Base-by-base conservation (phyloP, 2,888 invertebrate genomes). In the Zele albiditarsus region DNA sequence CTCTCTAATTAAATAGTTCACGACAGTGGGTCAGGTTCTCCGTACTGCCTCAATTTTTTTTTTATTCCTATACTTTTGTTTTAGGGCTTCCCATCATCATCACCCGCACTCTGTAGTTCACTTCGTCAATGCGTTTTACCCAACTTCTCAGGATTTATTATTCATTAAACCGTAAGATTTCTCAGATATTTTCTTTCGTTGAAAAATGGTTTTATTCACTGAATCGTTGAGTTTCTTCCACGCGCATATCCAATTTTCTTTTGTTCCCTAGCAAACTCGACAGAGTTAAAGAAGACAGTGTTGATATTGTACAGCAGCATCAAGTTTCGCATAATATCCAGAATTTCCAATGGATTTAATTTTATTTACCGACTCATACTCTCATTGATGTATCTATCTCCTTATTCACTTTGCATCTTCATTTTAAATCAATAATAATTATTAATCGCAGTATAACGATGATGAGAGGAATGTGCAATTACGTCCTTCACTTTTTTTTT, bases 1-100 rank as follows among this genome's bases (percentile, higher is more conserved):
- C 79, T 67, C 79, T 76, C 78, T 83, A 83, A 83, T 83, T 83
- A 80, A 83, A 83, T 82, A 77, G 80, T 74, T 69, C 80, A 80
- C 80, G 82, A 79, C 78, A 73, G 70, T 77, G 73, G 77, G 53
- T 20, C 71, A 57, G 80, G 77, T 74, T 76, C 73, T 76, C 79
- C 71, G 33, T 75, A 67, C 63, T 71, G 73, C 72, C 73, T 76
- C 63, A 58, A 62, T 25, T 66, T 49, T 63, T 53, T 74, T 63
- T 60, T 53, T 38, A 8, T 38, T 38, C 12, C 8, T 8, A 2
- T 12, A 38, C 4, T 38, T 38, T 53, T n/a, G 3, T 20, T 53
- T 53, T 2, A 14, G n/a, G 6, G 8, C 31, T 42, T 66, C 69
- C 70, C 66, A 57, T 58, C 60, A 33, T 71, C 71, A 20, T 46